Evolutionary conservation across 92 coral and sea anemone species (phyloP).

Genomic region (Blastomussa wellsi): DNA sequence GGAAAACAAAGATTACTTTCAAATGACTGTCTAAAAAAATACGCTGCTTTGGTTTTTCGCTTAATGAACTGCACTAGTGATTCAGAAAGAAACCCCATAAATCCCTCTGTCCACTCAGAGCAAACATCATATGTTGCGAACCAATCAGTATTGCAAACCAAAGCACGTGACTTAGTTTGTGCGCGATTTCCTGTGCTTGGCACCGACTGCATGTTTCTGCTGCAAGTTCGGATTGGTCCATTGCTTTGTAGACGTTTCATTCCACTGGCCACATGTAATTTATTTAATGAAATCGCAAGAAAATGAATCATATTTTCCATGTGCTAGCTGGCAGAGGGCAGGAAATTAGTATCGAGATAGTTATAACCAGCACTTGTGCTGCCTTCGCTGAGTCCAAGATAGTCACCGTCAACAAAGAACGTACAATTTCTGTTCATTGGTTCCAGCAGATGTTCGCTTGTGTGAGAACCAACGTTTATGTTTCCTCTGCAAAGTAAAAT

Average conservation of each 20-base stretch:
- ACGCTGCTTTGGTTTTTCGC: too few relatives aligned
- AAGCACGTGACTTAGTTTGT: background rate
- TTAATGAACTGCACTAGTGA: background rate
- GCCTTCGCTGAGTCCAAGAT: slow-evolving; percentile 74
- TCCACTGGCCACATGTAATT: background rate
- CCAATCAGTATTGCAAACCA: background rate
- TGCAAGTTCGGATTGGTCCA: background rate
- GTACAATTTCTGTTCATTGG: slow-evolving; percentile 57
- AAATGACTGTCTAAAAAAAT: background rate
- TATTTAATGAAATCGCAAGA: background rate
- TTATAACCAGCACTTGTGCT: slow-evolving; percentile 79
- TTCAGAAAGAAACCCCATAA: background rate
- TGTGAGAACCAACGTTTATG: slow-evolving; percentile 61
- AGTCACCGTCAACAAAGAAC: slow-evolving; percentile 90
- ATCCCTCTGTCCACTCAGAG: background rate
- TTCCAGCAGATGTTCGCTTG: slow-evolving; percentile 70
- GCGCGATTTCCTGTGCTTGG: background rate
- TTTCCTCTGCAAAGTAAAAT: slow-evolving; percentile 50
- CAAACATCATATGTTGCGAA: background rate
- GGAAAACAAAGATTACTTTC: background rate
- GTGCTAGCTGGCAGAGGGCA: slow-evolving; percentile 93
- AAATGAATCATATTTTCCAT: background rate
- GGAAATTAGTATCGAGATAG: slow-evolving; percentile 91
- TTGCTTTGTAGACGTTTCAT: background rate
- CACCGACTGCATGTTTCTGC: background rate